Evolutionary conservation across 2,888 invertebrate species (phyloP), one percentile per base, ranked within the genome.

Genomic region (Ochropleura plecta): DNA sequence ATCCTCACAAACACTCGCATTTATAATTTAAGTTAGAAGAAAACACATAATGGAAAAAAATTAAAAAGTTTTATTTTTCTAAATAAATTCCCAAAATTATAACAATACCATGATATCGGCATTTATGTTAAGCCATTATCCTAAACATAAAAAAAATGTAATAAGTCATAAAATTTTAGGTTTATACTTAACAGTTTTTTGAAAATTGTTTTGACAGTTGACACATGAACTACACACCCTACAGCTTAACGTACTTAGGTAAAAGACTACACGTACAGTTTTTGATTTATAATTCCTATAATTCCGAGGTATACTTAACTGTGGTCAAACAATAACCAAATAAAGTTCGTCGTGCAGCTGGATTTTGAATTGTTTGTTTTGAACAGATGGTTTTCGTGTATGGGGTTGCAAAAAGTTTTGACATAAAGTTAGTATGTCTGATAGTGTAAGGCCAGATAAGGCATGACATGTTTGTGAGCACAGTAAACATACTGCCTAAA

Each of bases 291-390:
- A n/a, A n/a, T n/a, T n/a, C n/a, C n/a, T n/a, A 72, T 62, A 62
- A 65, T n/a, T 2, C 18, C 46, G 49, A 49, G 8, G 60, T 53
- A 69, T 46, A 55, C 18, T 67, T 74, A 42, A 67, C 57, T n/a
- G n/a, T 18, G 62, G 6, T 62, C 20, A 20, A 79, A 76, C 76
- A 76, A 76, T 62, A 66, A 49, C 49, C 46, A 53, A 81, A 70
- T 81, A 70, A 81, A 81, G 53, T 76, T 76, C n/a, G 40, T 44
- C 18, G 30, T 55, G 53, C 63, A 75, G 53, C 40, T 55, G 70
- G 46, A 78, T 70, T 76, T 48, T 68, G 10, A 49, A 46, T 71
- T 69, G 62, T 78, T 76, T 57, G 9, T 63, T 62, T 20, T 0
- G 9, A 62, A 70, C 55, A n/a, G 12, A 70, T 63, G 49, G 49